Conservation (phyloP, 2,113 vertebrate species). For the Eulemur macaco region DNA sequence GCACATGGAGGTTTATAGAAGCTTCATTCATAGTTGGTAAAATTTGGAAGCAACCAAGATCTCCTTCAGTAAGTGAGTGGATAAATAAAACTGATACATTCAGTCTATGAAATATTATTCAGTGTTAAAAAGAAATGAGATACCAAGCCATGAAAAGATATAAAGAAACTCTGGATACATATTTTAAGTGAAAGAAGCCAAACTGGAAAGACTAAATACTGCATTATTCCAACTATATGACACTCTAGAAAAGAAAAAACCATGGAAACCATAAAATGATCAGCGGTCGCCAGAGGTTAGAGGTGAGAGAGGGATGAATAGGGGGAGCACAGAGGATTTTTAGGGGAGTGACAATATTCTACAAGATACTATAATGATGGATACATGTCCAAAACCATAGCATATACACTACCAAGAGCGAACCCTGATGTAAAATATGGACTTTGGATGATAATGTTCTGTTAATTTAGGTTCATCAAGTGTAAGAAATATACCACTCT, state of each 20-base stretch:
- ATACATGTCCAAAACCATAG: not conserved
- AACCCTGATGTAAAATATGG: not conserved
- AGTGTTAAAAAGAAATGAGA: not conserved
- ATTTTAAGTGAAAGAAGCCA: not conserved
- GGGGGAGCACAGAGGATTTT: not conserved
- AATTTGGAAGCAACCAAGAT: not conserved
- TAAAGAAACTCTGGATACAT: not conserved
- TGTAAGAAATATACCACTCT: not conserved
- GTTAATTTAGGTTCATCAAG: not conserved
- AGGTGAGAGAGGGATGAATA: not conserved
- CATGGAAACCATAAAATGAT: not conserved
- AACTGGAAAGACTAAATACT: not conserved
- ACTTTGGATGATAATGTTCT: not conserved
- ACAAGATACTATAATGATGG: not conserved
- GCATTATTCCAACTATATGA: not conserved
- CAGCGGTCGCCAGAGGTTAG: not conserved
- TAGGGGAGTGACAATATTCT: not conserved
- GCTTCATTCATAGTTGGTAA: not conserved
- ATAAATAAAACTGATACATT: not conserved
- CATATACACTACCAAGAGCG: not conserved
- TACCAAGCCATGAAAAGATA: not conserved
- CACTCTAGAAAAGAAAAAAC: not conserved
- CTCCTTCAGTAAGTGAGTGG: not conserved
- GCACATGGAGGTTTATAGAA: not conserved
- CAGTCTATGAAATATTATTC: not conserved